phyloP scores from a whole-genome alignment of 2,113 vertebrate genomes.

The Arizona elegans region DNA sequence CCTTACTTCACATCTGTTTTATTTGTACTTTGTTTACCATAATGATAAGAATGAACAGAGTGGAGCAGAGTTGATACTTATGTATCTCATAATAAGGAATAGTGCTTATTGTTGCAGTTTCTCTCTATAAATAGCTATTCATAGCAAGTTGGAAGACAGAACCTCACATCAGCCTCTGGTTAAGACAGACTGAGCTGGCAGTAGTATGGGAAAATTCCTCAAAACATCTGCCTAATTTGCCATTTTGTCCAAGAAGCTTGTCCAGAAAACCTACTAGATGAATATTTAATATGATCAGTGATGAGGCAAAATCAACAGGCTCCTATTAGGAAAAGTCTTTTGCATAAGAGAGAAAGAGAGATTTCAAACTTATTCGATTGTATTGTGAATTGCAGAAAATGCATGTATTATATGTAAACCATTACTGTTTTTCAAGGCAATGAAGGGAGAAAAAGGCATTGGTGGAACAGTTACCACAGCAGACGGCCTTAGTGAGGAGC shows the following conservation, averaged over 20 bases:
- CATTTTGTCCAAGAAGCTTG: not conserved
- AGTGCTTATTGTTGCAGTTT: not conserved
- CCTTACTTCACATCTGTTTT: not conserved
- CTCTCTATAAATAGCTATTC: not conserved
- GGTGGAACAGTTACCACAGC: slow-evolving; percentile 77
- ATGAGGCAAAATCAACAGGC: not conserved
- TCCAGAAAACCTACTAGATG: not conserved
- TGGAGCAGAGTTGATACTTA: not conserved
- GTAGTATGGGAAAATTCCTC: not conserved
- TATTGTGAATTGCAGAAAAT: not conserved
- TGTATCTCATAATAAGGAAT: not conserved
- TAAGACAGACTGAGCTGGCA: not conserved
- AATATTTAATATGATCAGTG: not conserved
- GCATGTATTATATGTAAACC: not conserved
- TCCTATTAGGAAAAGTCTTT: not conserved
- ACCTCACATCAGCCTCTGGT: not conserved
- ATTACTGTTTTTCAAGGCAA: slow-evolving; percentile 75
- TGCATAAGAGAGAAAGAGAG: not conserved
- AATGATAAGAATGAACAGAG: not conserved
- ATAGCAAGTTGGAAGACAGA: not conserved
- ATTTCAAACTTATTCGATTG: not conserved
- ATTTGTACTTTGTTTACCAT: not conserved
- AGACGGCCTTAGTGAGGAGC: slow-evolving; percentile 89
- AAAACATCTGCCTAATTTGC: not conserved
- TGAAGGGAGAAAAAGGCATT: slow-evolving; percentile 99